Evolutionary conservation across 1,140 invertebrate species (phyloP), one percentile per base, ranked within the genome.

Genomic region (Marisa cornuarietis): DNA sequence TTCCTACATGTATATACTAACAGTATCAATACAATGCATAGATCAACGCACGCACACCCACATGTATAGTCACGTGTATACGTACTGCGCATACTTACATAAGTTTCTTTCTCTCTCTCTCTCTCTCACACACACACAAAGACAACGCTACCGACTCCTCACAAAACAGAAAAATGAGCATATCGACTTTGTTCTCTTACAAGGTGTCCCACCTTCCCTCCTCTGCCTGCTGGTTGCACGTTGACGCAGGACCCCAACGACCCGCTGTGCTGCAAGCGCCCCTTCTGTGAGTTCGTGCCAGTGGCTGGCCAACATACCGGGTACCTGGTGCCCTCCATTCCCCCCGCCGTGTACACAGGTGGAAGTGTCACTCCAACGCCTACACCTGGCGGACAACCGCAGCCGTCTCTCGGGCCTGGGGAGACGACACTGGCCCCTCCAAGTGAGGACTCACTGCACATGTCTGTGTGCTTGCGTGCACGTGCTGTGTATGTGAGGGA

Each of bases 231-330:
- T n/a, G 83, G 73, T 1, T 86, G 85, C 54, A 62, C 66, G 20
- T 49, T 86, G 66, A 77, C 79, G 42, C 74, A 83, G 18, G 85
- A 86, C 61, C 85, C 85, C 9, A 78, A 76, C 63, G 85, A 86
- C 68, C 81, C 83, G 22, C 61, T 82, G 62, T 86, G 85, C 78
- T 86, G 85, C 68, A 74, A 86, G 72, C 66, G 76, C 11, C 83
- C 85, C 22, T 3, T 68, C 42, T 86, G 80, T 80, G 51, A 72
- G 66, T 83, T 80, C 69, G 79, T 31, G 24, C 71, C 73, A 78
- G 69, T 71, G 18, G 20, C n/a, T 11, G 42, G 20, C 18, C 18
- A 54, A 8, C 42, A 49, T 0, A 66, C 16, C 13, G 79, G 79
- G 13, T 69, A 71, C 58, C 73, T 79, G 49, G 14, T 79, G 13